Evolutionary conservation across 2,113 vertebrate genomes (phyloP).

Genomic region (Orientallactaga bullata): DNA sequence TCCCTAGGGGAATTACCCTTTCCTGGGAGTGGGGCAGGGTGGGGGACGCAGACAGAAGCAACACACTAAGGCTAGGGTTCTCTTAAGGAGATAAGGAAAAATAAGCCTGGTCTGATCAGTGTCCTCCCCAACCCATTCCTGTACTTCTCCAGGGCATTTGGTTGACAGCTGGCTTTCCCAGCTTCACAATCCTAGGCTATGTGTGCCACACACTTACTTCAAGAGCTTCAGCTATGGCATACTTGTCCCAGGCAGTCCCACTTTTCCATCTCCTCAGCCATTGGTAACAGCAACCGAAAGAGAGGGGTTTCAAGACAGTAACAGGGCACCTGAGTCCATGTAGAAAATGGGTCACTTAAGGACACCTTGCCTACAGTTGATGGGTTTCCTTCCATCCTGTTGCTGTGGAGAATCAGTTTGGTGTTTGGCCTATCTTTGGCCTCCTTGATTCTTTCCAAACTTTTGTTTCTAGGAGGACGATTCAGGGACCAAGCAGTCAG

Average conservation of each 20-base stretch:
- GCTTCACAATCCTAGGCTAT: not conserved
- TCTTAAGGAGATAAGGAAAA: not conserved
- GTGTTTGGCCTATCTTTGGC: not conserved
- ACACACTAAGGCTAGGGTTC: not conserved
- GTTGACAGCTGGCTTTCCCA: not conserved
- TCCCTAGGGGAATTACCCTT: not conserved
- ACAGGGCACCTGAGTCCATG: conserved; percentile 35
- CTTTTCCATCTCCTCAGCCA: not conserved
- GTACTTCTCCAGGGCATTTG: not conserved
- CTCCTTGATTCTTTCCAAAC: conserved; percentile 24
- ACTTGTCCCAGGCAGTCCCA: not conserved
- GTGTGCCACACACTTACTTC: fast-evolving
- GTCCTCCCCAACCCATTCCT: not conserved
- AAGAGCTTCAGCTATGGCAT: not conserved
- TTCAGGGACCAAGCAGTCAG: not conserved
- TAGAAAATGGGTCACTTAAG: conserved; percentile 69
- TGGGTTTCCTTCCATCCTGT: conserved; percentile 41
- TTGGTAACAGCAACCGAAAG: not conserved
- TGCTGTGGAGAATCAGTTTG: conserved; percentile 42
- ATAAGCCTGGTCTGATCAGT: not conserved
- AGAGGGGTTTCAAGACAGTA: not conserved
- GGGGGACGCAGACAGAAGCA: not conserved
- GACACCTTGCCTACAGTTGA: conserved; percentile 42
- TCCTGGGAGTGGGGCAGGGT: no score
- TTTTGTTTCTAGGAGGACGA: not conserved